Percentiles rank a stretch among this genome's conserved stretches.
Conservation (phyloP, 2,113 vertebrate genomes). For the Petaurus breviceps region DNA sequence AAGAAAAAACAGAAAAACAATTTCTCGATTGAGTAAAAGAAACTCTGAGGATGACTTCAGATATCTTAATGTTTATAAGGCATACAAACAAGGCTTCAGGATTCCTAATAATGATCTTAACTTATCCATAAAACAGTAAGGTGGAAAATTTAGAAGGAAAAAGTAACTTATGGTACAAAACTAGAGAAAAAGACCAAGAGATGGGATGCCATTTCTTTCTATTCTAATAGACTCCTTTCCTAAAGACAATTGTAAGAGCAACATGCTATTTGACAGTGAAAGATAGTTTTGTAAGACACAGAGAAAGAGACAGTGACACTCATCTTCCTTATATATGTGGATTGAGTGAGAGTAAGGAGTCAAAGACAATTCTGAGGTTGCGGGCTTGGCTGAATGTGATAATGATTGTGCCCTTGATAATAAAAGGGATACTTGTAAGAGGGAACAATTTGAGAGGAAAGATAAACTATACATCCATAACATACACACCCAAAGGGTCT, state of each 20-base stretch:
- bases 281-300: background rate
- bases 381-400: background rate
- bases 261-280: constrained; percentile 40
- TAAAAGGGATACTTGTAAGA: background rate
- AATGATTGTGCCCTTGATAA: background rate
- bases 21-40: background rate
- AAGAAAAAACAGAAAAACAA: background rate
- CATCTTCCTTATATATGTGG: background rate
- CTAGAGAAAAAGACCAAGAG: constrained; percentile 31
- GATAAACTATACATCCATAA: background rate
- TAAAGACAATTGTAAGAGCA: constrained; percentile 31
- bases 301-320: background rate
- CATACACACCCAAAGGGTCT: background rate
- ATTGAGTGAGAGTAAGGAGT: background rate
- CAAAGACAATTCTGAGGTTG: background rate
- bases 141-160: background rate
- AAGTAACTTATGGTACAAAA: constrained; percentile 28
- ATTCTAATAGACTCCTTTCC: background rate
- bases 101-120: constrained; percentile 14
- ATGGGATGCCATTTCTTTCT: background rate
- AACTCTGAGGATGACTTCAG: constrained; percentile 38
- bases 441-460: background rate
- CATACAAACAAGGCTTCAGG: background rate
- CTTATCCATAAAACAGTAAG: constrained; percentile 28
- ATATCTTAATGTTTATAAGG: background rate